Conservation (phyloP, 2,888 invertebrate genomes). For the Gastracanthus pulcherrimus region DNA sequence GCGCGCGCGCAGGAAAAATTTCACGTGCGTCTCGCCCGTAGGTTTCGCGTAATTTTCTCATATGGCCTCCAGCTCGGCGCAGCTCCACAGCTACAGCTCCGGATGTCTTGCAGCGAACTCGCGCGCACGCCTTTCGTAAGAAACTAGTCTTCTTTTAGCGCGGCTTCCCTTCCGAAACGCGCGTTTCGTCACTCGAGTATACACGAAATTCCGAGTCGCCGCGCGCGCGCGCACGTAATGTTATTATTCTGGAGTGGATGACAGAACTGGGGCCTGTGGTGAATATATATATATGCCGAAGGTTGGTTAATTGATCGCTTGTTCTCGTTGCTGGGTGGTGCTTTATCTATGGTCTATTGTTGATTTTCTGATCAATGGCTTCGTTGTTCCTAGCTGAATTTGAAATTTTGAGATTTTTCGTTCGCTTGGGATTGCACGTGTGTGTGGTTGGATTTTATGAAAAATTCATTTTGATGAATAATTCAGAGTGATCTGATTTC, state of each 20-base stretch:
- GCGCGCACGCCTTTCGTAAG: slow-evolving; percentile 40
- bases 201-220: slow-evolving; percentile 20
- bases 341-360: background rate
- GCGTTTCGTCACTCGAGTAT: slow-evolving; percentile 29
- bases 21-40: background rate
- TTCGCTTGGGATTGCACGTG: background rate
- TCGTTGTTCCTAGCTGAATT: background rate
- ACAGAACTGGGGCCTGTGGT: background rate
- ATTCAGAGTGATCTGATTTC: background rate
- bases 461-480: slow-evolving; percentile 39
- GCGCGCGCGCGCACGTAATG: background rate
- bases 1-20: background rate
- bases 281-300: background rate
- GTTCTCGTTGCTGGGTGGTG: background rate
- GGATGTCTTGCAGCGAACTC: slow-evolving; percentile 22
- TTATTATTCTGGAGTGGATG: background rate
- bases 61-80: slow-evolving; percentile 7
- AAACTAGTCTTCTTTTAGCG: slow-evolving; percentile 45
- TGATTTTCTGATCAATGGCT: slow-evolving; percentile 4
- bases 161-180: slow-evolving; percentile 44
- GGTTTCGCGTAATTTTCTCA: slow-evolving; percentile 51
- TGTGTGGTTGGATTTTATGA: slow-evolving; percentile 10
- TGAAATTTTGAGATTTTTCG: background rate
- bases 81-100: too few species aligned
- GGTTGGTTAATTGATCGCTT: background rate